Base-by-base conservation (phyloP, 2,113 vertebrate species). In the Stercorarius parasiticus region DNA sequence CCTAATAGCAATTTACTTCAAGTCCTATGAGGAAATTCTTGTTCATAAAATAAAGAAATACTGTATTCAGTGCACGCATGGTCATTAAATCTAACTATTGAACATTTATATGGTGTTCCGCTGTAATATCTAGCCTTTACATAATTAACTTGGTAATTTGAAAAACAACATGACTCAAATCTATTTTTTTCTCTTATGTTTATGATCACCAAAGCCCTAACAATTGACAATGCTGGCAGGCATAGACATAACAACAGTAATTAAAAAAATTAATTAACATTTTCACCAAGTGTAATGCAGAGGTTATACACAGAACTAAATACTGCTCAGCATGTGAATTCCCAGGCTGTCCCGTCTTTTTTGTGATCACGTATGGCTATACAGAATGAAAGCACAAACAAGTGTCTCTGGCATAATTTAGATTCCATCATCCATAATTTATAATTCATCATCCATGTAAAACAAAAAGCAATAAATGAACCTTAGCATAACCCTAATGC, bases 251-350 rank as follows among this genome's bases (percentile, higher is more conserved):
- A 85, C 53, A 93, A 83, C 73, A 49, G 52, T 82, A 91, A 85
- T 78, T 83, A 40, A 95, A 94, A 89, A 84, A 82, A 83, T 45
- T 88, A 89, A 96, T 73, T 72, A 87, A 90, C 34, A 55, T 86
- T 93, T 94, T 81, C 76, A 78, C 26, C 71, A 88, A 81, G 78
- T 36, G 13, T 49, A 93, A 92, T 23, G 29, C 65, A 78, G 64
- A 69, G 40, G 40, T 90, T 88, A 86, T 22, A 67, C 23, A 92
- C 19, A 38, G 32, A 88, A 78, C 55, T 67, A 58, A 91, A 86
- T 29, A 74, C 22, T 49, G 11, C 49, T 82, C 69, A 81, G 88
- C 15, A 67, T 27, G 36, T 40, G 26, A 90, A 90, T 52, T 88
- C 69, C 67, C 42, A 92, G 30, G 34, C 32, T 88, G 52, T 34